Evolutionary conservation across 2,888 invertebrate genomes (phyloP).

Genomic region (Cephus sareptanus): DNA sequence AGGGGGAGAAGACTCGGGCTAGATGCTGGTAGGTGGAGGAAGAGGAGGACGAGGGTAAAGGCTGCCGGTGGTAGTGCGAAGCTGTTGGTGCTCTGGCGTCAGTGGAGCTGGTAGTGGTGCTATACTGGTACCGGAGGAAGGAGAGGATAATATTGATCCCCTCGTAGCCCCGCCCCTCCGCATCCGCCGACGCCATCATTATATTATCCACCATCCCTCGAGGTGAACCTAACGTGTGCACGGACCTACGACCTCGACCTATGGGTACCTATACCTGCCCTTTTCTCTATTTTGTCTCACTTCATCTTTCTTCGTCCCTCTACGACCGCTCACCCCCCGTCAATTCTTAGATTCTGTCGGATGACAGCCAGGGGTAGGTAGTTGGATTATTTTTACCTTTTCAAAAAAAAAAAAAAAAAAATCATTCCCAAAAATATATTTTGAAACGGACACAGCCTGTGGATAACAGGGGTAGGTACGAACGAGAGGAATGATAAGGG

Average conservation of each 20-base stretch:
- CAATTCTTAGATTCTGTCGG: not conserved
- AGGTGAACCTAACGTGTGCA: conserved; percentile 46
- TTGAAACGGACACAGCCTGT: conserved; percentile 14
- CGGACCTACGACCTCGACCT: conserved; percentile 39
- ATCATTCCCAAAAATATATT: conserved; percentile 18
- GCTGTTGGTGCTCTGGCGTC: conserved; percentile 20
- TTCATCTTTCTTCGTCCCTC: conserved; percentile 10
- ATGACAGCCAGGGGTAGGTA: not conserved
- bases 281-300: conserved; percentile 13
- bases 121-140: conserved; percentile 43
- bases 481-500: not conserved
- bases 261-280: conserved; percentile 30
- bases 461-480: not conserved
- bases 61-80: not conserved
- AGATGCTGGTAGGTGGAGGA: conserved; percentile 27
- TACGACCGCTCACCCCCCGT: conserved; percentile 10
- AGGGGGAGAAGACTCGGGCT: conserved; percentile 11
- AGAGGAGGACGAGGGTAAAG: conserved; percentile 7
- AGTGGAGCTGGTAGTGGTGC: conserved; percentile 39
- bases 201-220: conserved; percentile 66
- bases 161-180: conserved; percentile 66
- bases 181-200: conserved; percentile 65
- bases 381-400: conserved; percentile 5
- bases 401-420: conserved; percentile 13
- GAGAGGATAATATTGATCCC: conserved; percentile 67